Evolutionary conservation across 2,113 vertebrate species (phyloP).

Genomic region (Heteronetta atricapilla): DNA sequence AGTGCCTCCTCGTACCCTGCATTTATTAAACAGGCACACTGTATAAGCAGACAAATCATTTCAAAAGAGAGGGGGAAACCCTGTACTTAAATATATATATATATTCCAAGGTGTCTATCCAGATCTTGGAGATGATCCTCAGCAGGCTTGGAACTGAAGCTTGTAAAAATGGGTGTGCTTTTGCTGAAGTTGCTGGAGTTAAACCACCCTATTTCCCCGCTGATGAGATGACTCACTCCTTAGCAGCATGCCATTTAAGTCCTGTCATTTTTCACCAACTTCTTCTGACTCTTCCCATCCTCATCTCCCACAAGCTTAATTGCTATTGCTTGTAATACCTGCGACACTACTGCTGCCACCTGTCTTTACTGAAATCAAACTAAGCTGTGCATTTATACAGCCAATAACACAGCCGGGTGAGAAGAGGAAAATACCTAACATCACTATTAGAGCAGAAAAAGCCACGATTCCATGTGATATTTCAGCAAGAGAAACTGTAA

Average conservation of each 20-base stretch:
- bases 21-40: background rate
- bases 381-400: background rate
- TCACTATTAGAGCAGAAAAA: background rate
- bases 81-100: background rate
- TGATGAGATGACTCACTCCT: background rate
- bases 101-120: background rate
- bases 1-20: background rate
- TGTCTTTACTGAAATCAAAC: background rate
- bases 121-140: background rate
- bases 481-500: background rate
- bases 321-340: background rate
- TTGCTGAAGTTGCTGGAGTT: background rate
- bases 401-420: background rate
- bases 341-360: background rate
- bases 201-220: background rate
- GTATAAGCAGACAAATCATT: accelerated
- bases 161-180: background rate
- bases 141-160: background rate
- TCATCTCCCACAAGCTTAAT: background rate
- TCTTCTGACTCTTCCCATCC: background rate
- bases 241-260: background rate
- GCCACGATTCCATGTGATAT: background rate
- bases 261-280: background rate
- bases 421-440: background rate
- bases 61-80: background rate